A percentile compares a stretch with the other conserved stretches of the same genome.
phyloP scores from a whole-genome alignment of 1,140 invertebrate species.

The Chelonus insularis region DNA sequence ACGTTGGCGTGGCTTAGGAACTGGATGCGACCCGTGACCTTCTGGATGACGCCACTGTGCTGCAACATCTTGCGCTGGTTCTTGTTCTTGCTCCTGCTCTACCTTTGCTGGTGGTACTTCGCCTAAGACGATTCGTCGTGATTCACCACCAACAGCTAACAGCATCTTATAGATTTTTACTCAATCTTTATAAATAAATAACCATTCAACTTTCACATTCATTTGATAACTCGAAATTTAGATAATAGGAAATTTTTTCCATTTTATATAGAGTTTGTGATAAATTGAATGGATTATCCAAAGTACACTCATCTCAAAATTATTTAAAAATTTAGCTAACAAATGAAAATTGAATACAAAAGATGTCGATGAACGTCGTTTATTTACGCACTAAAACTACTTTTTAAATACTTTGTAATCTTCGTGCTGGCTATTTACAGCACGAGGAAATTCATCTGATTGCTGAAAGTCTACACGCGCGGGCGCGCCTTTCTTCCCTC shows the following conservation, averaged over 20 bases:
- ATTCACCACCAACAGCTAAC: conserved; percentile 49
- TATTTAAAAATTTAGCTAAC: too few relatives aligned
- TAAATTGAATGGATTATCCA: too few relatives aligned
- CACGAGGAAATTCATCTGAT: conserved; percentile 13
- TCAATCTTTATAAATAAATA: background rate
- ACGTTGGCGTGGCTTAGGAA: conserved; percentile 47
- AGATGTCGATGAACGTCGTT: too few relatives aligned
- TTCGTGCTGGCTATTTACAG: conserved; percentile 12
- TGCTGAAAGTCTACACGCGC: conserved; percentile 6
- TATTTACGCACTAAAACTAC: background rate
- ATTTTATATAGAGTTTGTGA: too few relatives aligned
- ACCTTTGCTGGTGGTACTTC: conserved; percentile 51
- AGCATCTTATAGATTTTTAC: conserved; percentile 35
- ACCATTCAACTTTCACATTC: background rate
- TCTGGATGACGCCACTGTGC: conserved; percentile 51
- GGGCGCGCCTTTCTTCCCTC: background rate
- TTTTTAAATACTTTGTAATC: background rate
- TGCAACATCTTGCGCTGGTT: conserved; percentile 54
- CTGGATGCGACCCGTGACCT: conserved; percentile 38
- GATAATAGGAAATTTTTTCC: background rate
- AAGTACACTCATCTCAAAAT: too few relatives aligned
- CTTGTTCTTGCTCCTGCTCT: conserved; percentile 53
- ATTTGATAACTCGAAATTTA: background rate
- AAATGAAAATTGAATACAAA: too few relatives aligned
- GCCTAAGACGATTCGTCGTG: conserved; percentile 52